These are phyloP conservation scores for Dreissena polymorpha DNA, from an alignment of 1,140 invertebrate genomes.

Conservation along the genomic window DNA sequence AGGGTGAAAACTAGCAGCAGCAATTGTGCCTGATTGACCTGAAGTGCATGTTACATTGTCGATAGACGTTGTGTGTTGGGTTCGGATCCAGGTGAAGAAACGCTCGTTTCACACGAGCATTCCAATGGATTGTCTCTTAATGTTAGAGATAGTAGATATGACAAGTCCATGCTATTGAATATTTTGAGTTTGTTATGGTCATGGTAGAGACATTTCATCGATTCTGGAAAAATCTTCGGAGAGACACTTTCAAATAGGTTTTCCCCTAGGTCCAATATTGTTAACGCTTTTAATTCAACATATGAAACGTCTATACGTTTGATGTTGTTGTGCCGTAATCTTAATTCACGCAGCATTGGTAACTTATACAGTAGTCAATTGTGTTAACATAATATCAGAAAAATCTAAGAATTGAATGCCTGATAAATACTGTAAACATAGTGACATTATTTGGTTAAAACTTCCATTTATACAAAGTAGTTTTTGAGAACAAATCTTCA, in stretches of 20 bases:
- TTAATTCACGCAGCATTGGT: not conserved
- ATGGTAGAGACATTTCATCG: slow-evolving; percentile 6
- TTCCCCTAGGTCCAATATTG: slow-evolving; percentile 5
- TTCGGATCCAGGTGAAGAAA: slow-evolving; percentile 4
- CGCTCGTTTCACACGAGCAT: slow-evolving; percentile 21
- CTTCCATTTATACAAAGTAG: not conserved
- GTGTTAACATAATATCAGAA: not conserved
- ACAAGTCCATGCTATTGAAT: not conserved
- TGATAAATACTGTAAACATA: not conserved
- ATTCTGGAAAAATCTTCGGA: slow-evolving; percentile 1
- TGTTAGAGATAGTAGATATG: not conserved
- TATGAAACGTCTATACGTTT: not conserved
- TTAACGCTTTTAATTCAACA: not conserved
- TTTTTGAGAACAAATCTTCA: not conserved
- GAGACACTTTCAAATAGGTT: slow-evolving; percentile 15
- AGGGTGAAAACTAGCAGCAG: not conserved
- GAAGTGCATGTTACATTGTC: slow-evolving; percentile 3
- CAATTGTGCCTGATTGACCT: not conserved
- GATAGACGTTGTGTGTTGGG: not conserved
- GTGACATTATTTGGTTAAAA: not conserved
- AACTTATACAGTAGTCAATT: not conserved
- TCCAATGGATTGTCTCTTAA: slow-evolving; percentile 9
- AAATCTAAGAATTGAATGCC: not conserved
- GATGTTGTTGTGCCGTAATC: slow-evolving; percentile 12
- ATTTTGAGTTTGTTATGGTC: slow-evolving; percentile 23